Base-by-base conservation (phyloP, 92 coral and sea anemone genomes). In the Pocillopora grandis region DNA sequence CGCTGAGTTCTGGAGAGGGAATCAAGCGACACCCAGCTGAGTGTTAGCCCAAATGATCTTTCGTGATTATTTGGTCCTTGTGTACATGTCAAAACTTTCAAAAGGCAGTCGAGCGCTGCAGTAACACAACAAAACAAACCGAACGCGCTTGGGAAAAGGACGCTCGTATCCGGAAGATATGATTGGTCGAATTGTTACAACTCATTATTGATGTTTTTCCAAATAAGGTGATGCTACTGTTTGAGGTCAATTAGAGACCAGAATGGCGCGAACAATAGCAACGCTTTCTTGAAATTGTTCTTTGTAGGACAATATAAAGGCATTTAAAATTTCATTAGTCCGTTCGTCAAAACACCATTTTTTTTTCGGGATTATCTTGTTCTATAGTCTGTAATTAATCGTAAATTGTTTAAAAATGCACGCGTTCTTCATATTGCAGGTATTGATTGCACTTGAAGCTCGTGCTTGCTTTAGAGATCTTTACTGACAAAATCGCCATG, bases 221-320 rank as follows among this genome's bases (percentile, higher is more conserved):
- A 88, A 76, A 93, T 93, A 31, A 78, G 94, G 96, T 61, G 57
- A 72, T 20, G 36, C 81, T 10, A 74, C 84, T 91, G 91, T 89
- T 27, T 91, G 31, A 31, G 66, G 31, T 48, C 79, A 84, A 76
- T 62, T 80, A 78, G 77, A 61, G 33, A 72, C 56, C 75, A 76
- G 86, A 91, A 87, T 94, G 91, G 98, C 98, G 98, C 90, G 98
- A 84, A 84, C 83, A 84, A 84, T 73, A 66, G 74, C n/a, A 71
- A n/a, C 37, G 70, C 77, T 81, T 56, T 81, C 21, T 12, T 5
- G 33, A 17, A 64, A 81, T 81, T 81, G 85, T 81, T 58, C 60
- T 48, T 36, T 80, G 23, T 20, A 18, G 68, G 76, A 58, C 56
- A 31, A 8, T 13, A 18, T 16, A 10, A 23, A 49, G 19, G 23